Base-by-base conservation (phyloP, 2,797 vertebrate genomes). In the Salmo trutta region DNA sequence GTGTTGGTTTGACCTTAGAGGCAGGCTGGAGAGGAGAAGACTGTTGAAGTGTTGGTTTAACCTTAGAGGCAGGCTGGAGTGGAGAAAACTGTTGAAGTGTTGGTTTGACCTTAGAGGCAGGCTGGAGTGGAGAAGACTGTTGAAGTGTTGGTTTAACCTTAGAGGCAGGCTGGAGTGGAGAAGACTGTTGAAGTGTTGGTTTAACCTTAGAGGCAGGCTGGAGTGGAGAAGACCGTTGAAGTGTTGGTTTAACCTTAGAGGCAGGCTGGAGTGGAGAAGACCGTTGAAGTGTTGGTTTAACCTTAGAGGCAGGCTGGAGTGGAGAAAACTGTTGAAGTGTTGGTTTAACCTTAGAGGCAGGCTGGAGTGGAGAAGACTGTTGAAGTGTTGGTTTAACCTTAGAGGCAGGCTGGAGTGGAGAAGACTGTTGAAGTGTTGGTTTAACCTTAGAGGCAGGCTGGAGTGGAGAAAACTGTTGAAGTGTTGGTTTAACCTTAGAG, bases 61-160 rank as follows among this genome's bases (percentile, higher is more conserved):
- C 36, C 36, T 41, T 41, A 41, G 36, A 41, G 36, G 8, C 10
- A 41, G 36, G 8, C 8, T 41, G 36, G 36, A 41, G 8, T 2
- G n/a, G 31, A 21, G 21, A 53, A 52, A 51, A 21, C 59, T 7
- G n/a, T 15, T 54, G 3, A 8, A 21, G 59, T 62, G 56, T 7
- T 62, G n/a, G 56, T 1, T 62, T 62, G 24, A 62, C 98, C 84
- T 92, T 99, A 93, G 98, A 99, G 97, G 98, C 99, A 92, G 21
- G 6, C 19, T 19, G 17, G 19, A 59, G 19, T 6, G 24, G 31
- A 24, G 24, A 53, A 53, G 52, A 21, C 59, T 7, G n/a, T 15
- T 54, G 53, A 10, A 21, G 59, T 62, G 56, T 7, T 62, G n/a
- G 8, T 1, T 59, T 62, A 3, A 62, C 36, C 36, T 8, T 41